phyloP scores from a whole-genome alignment of 2,888 invertebrate species.

The Mamestra brassicae region DNA sequence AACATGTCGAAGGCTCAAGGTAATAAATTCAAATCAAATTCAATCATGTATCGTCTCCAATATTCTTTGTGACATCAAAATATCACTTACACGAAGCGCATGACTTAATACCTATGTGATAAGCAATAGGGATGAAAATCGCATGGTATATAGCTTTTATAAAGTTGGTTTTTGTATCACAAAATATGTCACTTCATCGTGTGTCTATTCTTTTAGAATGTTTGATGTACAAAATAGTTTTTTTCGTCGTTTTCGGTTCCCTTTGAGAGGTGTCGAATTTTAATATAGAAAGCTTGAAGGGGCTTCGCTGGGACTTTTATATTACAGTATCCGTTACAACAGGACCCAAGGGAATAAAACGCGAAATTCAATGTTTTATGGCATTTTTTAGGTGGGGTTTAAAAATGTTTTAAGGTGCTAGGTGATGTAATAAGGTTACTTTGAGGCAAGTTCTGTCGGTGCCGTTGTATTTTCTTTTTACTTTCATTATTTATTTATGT shows the following conservation, averaged over 20 bases:
- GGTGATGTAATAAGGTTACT: neutral
- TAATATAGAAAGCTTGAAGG: slow-evolving; percentile 56
- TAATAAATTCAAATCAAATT: slow-evolving; percentile 70
- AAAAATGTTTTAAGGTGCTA: neutral
- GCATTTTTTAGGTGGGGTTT: slow-evolving; percentile 1
- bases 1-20: slow-evolving; percentile 56
- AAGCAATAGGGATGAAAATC: slow-evolving; percentile 26
- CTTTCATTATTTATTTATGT: no score
- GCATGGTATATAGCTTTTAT: neutral
- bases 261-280: slow-evolving; percentile 70
- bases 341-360: slow-evolving; percentile 50
- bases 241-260: slow-evolving; percentile 57
- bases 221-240: slow-evolving; percentile 67
- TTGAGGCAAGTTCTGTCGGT: neutral
- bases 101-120: neutral
- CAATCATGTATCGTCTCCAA: slow-evolving; percentile 64
- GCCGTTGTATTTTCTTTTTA: no score
- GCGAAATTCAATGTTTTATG: slow-evolving; percentile 45
- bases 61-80: slow-evolving; percentile 63
- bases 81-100: slow-evolving; percentile 35
- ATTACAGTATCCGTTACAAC: slow-evolving; percentile 70
- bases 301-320: slow-evolving; percentile 63
- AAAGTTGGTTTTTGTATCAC: slow-evolving; percentile 32
- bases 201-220: slow-evolving; percentile 57
- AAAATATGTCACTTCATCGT: slow-evolving; percentile 56